Base-by-base conservation (phyloP, 2,797 vertebrate species). In the Poecilia picta region DNA sequence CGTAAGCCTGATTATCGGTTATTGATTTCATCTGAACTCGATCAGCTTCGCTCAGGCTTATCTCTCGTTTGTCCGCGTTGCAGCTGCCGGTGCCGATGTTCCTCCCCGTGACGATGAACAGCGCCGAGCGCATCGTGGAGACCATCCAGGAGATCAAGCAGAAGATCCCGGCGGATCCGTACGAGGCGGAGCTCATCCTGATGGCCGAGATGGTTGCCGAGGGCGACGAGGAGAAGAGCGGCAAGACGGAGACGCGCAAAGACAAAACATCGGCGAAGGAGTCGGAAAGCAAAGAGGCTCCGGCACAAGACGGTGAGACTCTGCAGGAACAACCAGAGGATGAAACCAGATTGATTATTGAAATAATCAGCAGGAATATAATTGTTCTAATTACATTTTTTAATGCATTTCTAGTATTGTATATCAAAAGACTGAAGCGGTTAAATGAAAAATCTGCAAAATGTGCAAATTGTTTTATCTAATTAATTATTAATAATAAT, bases 161-260 rank as follows among this genome's bases (percentile, higher is more conserved):
- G 62, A 98, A 98, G 90, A 94, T 97, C 88, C 96, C 98, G 31
- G 92, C 97, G 0, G 96, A 98, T 88, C 96, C 98, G 0, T 97
- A 97, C 79, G 98, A 99, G 93, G 97, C 98, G 0, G 98, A 98
- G 91, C 96, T 99, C 82, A 97, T 99, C 90, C 97, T 99, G 90
- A 99, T 99, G 98, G 98, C 98, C 13, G 98, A 98, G 95, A 97
- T 99, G 94, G 98, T 99, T 80, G 97, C 98, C 5, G 97, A 99
- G 31, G 68, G 25, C 82, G 97, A 97, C 72, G 96, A 95, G 0
- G 96, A 97, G 82, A 96, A 76, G 11, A 83, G 73, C 8, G 28
- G 66, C 53, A 89, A 96, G 83, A 94, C 80, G 45, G 81, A 82
- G 47, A 73, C n/a, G 20, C 51, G 31, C 0, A 88, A 86, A 66